Conservation (phyloP, 2,797 vertebrate species). For the Acanthopagrus latus region DNA sequence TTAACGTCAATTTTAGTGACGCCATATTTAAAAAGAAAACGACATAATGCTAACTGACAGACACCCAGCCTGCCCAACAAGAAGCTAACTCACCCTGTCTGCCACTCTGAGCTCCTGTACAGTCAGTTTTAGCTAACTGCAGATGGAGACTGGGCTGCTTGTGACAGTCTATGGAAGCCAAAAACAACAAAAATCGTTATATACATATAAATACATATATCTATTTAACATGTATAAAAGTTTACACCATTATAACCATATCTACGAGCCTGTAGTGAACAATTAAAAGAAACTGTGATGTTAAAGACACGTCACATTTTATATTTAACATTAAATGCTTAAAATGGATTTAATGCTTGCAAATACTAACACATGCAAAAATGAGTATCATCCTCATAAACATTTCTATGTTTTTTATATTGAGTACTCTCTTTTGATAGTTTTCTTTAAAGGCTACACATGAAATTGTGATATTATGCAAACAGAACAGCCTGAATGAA, state of each 20-base stretch:
- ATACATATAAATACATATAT: too few relatives aligned
- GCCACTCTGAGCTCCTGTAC: too few relatives aligned
- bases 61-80: neutral
- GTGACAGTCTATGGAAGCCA: neutral
- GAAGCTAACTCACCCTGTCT: neutral
- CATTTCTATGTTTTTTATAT: neutral
- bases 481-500: slow-evolving; percentile 36
- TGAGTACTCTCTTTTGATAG: neutral
- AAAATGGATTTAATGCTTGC: too few relatives aligned
- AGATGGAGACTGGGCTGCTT: neutral
- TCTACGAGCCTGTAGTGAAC: neutral
- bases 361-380: neutral
- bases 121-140: neutral
- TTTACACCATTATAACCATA: neutral
- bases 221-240: too few relatives aligned
- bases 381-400: neutral
- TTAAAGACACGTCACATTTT: neutral
- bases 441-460: neutral
- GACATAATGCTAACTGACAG: neutral
- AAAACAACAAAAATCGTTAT: neutral
- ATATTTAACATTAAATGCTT: neutral
- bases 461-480: slow-evolving; percentile 25
- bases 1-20: slow-evolving; percentile 17
- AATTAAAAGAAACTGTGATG: too few relatives aligned
- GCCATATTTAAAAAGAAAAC: slow-evolving; percentile 6